Percentiles rank a stretch among this genome's conserved stretches.
phyloP scores from a whole-genome alignment of 64 coral and sea anemone species.

The Pachyseris speciosa region DNA sequence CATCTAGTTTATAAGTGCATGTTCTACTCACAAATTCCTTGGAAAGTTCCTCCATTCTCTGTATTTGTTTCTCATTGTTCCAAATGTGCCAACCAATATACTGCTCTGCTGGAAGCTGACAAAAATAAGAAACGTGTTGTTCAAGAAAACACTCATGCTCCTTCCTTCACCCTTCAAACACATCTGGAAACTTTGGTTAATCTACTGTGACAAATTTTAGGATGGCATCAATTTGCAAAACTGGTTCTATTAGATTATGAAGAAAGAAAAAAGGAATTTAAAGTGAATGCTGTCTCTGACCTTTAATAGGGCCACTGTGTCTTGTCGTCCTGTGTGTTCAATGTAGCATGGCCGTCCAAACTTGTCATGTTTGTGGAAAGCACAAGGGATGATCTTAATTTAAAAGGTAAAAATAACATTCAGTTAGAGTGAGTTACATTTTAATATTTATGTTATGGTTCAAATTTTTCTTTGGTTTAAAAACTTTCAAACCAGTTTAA shows the following conservation, averaged over 20 bases:
- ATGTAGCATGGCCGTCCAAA: slow-evolving; percentile 91
- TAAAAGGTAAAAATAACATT: background rate
- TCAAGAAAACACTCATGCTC: background rate
- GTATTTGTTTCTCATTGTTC: slow-evolving; percentile 93
- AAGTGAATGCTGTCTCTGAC: no score
- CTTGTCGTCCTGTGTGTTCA: slow-evolving; percentile 94
- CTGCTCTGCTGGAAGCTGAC: slow-evolving; percentile 84
- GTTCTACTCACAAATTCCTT: slow-evolving; percentile 62
- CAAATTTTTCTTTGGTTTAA: no score
- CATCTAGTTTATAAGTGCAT: no score
- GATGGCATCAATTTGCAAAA: no score
- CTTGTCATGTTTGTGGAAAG: slow-evolving; percentile 95
- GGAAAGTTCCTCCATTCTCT: slow-evolving; percentile 85
- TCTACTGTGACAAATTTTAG: no score
- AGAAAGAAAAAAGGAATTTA: no score
- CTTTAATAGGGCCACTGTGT: slow-evolving; percentile 80
- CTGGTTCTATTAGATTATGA: no score
- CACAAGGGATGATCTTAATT: slow-evolving; percentile 79
- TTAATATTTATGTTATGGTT: no score
- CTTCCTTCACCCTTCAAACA: background rate
- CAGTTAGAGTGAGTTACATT: background rate
- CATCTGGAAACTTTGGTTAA: background rate
- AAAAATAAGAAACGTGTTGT: background rate
- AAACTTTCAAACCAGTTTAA: no score
- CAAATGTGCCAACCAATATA: slow-evolving; percentile 89